These are phyloP conservation scores for Prunella fulvescens DNA, from an alignment of 2,113 vertebrate species.

Conservation along the genomic window DNA sequence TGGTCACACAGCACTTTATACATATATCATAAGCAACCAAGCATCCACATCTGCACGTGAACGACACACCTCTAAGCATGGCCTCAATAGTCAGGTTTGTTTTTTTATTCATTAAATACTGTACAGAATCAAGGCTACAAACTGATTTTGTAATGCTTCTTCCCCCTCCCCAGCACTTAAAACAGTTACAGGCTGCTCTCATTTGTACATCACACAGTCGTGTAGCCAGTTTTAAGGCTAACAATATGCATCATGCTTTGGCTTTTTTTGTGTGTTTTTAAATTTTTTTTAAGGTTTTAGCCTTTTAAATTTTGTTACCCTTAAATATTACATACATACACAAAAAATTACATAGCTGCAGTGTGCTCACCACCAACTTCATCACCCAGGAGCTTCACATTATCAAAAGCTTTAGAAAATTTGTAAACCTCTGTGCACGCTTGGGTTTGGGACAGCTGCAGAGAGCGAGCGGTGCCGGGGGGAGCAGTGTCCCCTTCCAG, in stretches of 20 bases:
- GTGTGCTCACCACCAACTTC: slow-evolving; percentile 71
- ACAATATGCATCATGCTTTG: slow-evolving; percentile 95
- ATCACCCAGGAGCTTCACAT: slow-evolving; percentile 82
- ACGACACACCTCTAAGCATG: slow-evolving; percentile 71
- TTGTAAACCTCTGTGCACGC: slow-evolving; percentile 75
- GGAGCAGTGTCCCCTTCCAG: not conserved
- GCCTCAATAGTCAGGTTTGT: slow-evolving; percentile 47
- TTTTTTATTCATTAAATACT: slow-evolving; percentile 71
- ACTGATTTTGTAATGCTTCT: slow-evolving; percentile 65
- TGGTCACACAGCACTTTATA: slow-evolving; percentile 87
- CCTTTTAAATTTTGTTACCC: slow-evolving; percentile 64
- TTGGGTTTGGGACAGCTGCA: not conserved
- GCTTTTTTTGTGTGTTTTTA: slow-evolving; percentile 74
- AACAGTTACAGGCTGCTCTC: slow-evolving; percentile 59
- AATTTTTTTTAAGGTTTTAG: slow-evolving; percentile 62
- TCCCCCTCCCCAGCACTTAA: slow-evolving; percentile 41
- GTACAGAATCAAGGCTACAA: slow-evolving; percentile 84
- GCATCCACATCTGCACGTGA: slow-evolving; percentile 81
- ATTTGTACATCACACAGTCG: slow-evolving; percentile 81
- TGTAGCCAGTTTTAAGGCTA: slow-evolving; percentile 84
- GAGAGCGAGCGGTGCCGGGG: not conserved
- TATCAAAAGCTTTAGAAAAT: slow-evolving; percentile 77
- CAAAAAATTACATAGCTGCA: slow-evolving; percentile 76
- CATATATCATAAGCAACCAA: slow-evolving; percentile 80
- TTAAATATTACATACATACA: slow-evolving; percentile 88